Evolutionary conservation across 2,888 invertebrate genomes (phyloP), one percentile per base, ranked within the genome.

Genomic region (Eumacrocentrus americanus): DNA sequence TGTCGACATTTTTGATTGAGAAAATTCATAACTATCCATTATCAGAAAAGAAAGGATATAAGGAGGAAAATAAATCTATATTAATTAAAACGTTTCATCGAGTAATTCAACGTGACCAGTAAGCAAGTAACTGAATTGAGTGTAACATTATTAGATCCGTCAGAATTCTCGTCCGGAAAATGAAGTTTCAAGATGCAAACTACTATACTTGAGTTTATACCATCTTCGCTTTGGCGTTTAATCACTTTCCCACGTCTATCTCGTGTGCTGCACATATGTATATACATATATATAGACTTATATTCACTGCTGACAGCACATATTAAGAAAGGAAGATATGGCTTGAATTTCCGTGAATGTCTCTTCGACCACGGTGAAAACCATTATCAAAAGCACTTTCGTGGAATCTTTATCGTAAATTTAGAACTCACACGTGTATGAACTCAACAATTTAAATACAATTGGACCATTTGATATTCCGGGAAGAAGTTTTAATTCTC

Each of bases 101-200:
- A n/a, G n/a, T n/a, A n/a, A n/a, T n/a, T n/a, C n/a, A n/a, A n/a
- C n/a, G n/a, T n/a, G n/a, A n/a, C n/a, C n/a, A n/a, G n/a, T n/a
- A n/a, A n/a, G n/a, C n/a, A n/a, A n/a, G n/a, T n/a, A n/a, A n/a
- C n/a, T n/a, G n/a, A n/a, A n/a, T n/a, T n/a, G n/a, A n/a, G n/a
- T n/a, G n/a, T n/a, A n/a, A n/a, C 29, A 29, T 7, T 7, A 7
- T 29, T 42, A 42, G 20, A 42, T 42, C 18, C 23, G 37, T 48
- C 47, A 46, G 40, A n/a, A n/a, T 35, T 48, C 9, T 50, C 48
- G 47, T 44, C 61, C 52, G 34, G 62, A 52, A 52, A 63, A 65
- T 65, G 53, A 57, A 63, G 61, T 63, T 63, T 53, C 63, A 34
- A 23, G 48, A 52, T 55, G 35, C 56, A 60, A 62, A 56, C 52